These are phyloP conservation scores for Homalodisca vitripennis DNA, from an alignment of 1,140 invertebrate species.

Conservation along the genomic window DNA sequence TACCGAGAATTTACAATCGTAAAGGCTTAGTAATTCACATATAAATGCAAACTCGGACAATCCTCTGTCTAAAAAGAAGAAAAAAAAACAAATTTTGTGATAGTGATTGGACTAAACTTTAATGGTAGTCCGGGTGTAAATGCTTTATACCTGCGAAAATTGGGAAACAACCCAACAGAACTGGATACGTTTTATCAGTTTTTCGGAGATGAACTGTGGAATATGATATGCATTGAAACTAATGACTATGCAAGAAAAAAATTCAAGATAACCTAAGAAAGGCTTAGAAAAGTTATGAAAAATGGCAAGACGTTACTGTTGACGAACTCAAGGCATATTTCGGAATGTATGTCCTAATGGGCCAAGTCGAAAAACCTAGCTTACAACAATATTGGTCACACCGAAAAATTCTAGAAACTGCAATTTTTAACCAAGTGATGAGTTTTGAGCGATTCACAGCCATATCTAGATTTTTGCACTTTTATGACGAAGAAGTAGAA, in stretches of 20 bases:
- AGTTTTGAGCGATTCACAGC: neutral
- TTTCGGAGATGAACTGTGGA: neutral
- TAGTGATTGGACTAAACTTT: neutral
- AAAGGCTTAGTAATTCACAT: no score
- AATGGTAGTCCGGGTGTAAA: neutral
- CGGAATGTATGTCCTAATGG: neutral
- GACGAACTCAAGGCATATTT: neutral
- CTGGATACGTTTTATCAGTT: neutral
- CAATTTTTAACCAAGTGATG: neutral
- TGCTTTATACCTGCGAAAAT: neutral
- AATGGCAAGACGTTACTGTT: neutral
- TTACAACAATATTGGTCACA: neutral
- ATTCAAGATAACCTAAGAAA: neutral
- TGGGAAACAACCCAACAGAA: neutral
- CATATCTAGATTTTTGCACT: neutral
- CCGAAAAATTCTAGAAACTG: neutral
- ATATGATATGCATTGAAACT: neutral
- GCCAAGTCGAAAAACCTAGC: neutral
- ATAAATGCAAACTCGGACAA: no score
- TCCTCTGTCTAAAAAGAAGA: no score
- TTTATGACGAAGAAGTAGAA: conserved; percentile 9
- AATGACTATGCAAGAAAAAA: neutral
- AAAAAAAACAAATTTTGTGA: neutral
- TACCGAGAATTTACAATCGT: no score
- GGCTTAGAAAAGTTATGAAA: neutral